phyloP scores from a whole-genome alignment of 2,113 vertebrate genomes.

The Cranoglanis bouderius region DNA sequence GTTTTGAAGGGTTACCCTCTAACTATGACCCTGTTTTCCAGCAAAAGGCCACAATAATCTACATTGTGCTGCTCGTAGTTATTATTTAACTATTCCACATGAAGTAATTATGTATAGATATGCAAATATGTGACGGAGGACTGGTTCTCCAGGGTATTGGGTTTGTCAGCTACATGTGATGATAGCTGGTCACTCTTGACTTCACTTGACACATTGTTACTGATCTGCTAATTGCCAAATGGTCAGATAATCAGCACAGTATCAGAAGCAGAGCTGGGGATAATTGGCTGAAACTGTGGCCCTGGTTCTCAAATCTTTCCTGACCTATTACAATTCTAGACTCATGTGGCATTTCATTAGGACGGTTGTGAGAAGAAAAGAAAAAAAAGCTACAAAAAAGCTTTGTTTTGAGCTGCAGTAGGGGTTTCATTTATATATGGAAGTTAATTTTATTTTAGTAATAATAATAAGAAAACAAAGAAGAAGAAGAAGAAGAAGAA shows the following conservation, averaged over 20 bases:
- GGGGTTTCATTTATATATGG: not conserved
- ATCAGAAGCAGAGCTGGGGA: constrained; percentile 31
- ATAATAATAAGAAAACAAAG: not conserved
- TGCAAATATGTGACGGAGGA: constrained; percentile 10
- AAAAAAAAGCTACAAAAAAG: not conserved
- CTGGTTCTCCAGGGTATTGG: constrained; percentile 14
- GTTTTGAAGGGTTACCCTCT: not conserved
- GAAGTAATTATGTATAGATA: constrained; percentile 40
- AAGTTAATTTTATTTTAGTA: not conserved
- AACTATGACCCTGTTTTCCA: not conserved
- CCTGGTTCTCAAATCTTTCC: constrained; percentile 26
- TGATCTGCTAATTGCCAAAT: constrained; percentile 45
- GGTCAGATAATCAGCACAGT: constrained; percentile 36
- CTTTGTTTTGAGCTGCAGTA: not conserved
- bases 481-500: not conserved
- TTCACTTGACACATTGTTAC: constrained; percentile 46
- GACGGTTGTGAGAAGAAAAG: not conserved
- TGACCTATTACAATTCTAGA: constrained; percentile 39
- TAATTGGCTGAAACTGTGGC: constrained; percentile 38
- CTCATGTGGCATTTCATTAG: constrained; percentile 37
- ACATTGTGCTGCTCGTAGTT: not conserved
- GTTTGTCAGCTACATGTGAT: constrained; percentile 37
- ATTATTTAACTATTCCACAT: constrained; percentile 36
- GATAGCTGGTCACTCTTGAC: constrained; percentile 44
- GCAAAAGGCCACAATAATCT: not conserved